These are phyloP conservation scores for Perccottus glenii DNA, from an alignment of 2,113 vertebrate species.

Conservation along the genomic window DNA sequence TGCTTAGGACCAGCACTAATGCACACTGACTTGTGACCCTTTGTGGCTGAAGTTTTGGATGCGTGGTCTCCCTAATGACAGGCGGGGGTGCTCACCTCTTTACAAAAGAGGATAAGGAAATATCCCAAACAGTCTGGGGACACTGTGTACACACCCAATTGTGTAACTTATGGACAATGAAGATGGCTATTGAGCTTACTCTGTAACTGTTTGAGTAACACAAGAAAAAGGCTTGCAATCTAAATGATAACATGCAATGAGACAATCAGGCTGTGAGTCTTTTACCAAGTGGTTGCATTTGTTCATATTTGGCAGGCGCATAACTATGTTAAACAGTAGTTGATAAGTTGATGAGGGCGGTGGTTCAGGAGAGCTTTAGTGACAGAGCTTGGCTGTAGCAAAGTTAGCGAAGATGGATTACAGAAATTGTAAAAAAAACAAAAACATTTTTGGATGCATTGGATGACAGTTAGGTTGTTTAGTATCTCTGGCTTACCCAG, in stretches of 20 bases:
- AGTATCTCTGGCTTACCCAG: background rate
- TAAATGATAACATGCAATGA: constrained; percentile 24
- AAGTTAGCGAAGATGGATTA: background rate
- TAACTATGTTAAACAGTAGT: constrained; percentile 28
- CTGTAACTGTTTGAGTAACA: no score
- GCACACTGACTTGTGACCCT: no score
- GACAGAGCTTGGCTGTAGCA: background rate
- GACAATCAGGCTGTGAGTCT: constrained; percentile 26
- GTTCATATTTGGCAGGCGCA: constrained; percentile 47
- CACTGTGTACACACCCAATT: no score
- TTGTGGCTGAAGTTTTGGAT: constrained; percentile 10
- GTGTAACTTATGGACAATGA: no score
- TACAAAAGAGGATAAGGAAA: no score
- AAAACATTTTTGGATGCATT: background rate
- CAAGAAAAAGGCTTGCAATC: constrained; percentile 9
- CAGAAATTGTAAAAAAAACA: background rate
- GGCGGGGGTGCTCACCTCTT: no score
- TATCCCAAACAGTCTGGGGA: no score
- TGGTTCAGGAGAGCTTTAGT: background rate
- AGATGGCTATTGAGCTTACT: no score
- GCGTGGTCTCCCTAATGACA: no score
- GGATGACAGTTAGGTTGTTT: constrained; percentile 15
- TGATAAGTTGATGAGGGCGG: constrained; percentile 15
- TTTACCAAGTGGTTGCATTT: constrained; percentile 24
- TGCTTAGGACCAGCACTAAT: no score